These are phyloP conservation scores for Pseudomyrmex flavicornis DNA, from an alignment of 1,140 invertebrate species.

Conservation along the genomic window DNA sequence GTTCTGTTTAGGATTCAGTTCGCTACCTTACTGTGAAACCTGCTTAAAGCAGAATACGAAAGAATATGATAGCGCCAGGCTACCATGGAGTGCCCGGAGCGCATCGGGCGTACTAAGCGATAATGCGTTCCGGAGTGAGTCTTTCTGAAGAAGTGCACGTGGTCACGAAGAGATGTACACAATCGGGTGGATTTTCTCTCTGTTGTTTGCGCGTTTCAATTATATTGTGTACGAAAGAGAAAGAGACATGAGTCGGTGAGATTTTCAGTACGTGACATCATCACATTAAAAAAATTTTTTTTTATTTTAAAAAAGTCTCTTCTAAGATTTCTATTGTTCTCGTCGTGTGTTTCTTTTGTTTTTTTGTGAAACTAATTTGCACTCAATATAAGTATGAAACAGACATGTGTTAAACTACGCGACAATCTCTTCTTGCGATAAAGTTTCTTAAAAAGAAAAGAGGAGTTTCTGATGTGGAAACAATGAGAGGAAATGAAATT, in stretches of 20 bases:
- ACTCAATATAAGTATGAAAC: neutral
- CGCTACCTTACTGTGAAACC: too few relatives aligned
- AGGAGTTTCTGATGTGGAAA: conserved; percentile 26
- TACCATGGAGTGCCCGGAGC: conserved; percentile 43
- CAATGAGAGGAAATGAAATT: conserved; percentile 56
- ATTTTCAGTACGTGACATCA: neutral
- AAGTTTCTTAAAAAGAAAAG: neutral
- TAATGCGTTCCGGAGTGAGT: conserved; percentile 64
- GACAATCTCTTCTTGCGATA: conserved; percentile 18
- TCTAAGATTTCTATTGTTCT: too few relatives aligned
- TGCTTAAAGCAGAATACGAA: conserved; percentile 48
- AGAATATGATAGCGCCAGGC: conserved; percentile 64
- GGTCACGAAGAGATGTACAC: conserved; percentile 37
- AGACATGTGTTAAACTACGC: conserved; percentile 1
- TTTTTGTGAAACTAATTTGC: neutral
- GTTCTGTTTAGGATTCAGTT: too few relatives aligned
- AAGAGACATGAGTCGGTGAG: neutral
- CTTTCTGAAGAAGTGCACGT: conserved; percentile 54
- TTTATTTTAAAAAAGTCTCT: neutral
- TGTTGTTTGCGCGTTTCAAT: conserved; percentile 48
- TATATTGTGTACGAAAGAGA: neutral
- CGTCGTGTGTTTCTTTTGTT: neutral
- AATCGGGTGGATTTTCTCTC: neutral
- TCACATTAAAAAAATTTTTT: neutral
- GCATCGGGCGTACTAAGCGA: conserved; percentile 55